Evolutionary conservation across 2,797 vertebrate genomes (phyloP).

Genomic region (Phylloscopus collybita): DNA sequence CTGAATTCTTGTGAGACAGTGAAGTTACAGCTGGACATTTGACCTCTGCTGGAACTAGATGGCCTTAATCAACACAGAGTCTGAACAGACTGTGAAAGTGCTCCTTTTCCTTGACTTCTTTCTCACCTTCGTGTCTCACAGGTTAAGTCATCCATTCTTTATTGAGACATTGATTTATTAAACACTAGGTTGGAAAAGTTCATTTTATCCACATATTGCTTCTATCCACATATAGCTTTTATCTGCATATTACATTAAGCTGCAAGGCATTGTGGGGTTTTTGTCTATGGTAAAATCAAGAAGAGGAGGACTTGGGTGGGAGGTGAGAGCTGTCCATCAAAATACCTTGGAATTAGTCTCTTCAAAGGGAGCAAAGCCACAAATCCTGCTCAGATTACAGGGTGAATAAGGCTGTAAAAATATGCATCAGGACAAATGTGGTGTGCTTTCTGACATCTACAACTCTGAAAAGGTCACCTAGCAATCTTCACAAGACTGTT

Average conservation of each 20-base stretch:
- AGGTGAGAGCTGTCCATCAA: background rate
- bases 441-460: background rate
- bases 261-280: background rate
- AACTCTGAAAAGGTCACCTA: background rate
- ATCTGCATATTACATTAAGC: background rate
- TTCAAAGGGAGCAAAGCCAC: background rate
- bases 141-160: conserved; percentile 16
- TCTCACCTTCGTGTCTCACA: background rate
- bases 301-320: background rate
- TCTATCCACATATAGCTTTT: background rate
- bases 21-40: conserved; percentile 12
- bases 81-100: background rate
- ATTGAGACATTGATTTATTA: conserved; percentile 31
- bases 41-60: background rate
- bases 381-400: background rate
- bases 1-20: background rate
- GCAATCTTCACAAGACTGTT: background rate
- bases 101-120: background rate
- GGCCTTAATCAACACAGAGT: conserved; percentile 25
- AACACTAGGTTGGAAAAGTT: background rate
- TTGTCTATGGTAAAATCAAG: background rate
- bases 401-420: background rate
- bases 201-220: background rate
- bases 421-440: background rate
- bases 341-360: background rate